Conservation (phyloP, 1,140 invertebrate species). For the Temnothorax curvispinosus region DNA sequence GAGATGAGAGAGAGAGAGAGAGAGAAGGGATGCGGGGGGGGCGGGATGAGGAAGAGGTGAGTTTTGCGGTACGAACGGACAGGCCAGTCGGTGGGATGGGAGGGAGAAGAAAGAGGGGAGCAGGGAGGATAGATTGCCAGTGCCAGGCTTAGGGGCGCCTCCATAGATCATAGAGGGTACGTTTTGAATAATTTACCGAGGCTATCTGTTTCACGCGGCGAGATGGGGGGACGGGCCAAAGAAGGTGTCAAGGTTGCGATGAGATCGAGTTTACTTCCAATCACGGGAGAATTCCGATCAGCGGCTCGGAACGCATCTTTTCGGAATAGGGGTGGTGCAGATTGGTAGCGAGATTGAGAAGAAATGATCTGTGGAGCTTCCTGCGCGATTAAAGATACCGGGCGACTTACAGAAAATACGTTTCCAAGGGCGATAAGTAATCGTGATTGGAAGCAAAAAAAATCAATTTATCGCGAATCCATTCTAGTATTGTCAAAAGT, state of each 20-base stretch:
- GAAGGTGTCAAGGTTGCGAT: constrained; percentile 62
- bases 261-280: constrained; percentile 53
- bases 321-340: constrained; percentile 21
- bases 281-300: constrained; percentile 48
- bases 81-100: constrained; percentile 32
- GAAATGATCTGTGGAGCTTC: constrained; percentile 16
- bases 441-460: background rate
- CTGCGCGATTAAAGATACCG: constrained; percentile 24
- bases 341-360: constrained; percentile 38
- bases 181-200: constrained; percentile 80
- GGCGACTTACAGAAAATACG: background rate
- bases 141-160: constrained; percentile 71
- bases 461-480: constrained; percentile 4
- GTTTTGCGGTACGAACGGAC: constrained; percentile 53
- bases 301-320: constrained; percentile 28
- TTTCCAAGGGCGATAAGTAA: background rate
- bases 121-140: constrained; percentile 71
- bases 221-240: background rate
- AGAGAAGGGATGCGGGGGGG: constrained; percentile 15
- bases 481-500: background rate
- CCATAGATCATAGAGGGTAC: constrained; percentile 76
- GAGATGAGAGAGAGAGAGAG: constrained; percentile 3
- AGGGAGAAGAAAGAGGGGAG: background rate
- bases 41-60: constrained; percentile 24
- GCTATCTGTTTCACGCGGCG: constrained; percentile 58